Percentiles rank a stretch among this genome's conserved stretches.
Conservation (phyloP, 2,888 invertebrate species). For the Ennomos quercinarius region DNA sequence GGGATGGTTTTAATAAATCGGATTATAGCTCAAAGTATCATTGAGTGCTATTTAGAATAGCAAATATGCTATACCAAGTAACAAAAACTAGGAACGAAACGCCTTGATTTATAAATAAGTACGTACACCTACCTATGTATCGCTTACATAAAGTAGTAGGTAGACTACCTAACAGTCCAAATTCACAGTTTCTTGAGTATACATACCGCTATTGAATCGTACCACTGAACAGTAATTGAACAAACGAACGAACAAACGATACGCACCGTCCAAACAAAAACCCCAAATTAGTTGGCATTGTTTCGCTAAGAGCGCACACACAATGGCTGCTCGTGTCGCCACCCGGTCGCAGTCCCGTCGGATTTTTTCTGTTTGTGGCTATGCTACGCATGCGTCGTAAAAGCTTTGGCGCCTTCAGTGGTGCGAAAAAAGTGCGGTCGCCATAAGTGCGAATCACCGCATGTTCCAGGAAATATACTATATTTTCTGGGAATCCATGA, state of each 20-base stretch:
- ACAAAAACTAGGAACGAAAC: constrained; percentile 2
- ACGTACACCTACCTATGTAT: no score
- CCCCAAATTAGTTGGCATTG: constrained; percentile 71
- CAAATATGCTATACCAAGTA: constrained; percentile 24
- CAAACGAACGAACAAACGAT: constrained; percentile 50
- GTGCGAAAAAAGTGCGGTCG: constrained; percentile 63
- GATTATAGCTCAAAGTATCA: constrained; percentile 46
- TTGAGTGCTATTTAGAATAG: constrained; percentile 10
- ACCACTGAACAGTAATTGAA: constrained; percentile 41
- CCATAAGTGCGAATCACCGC: constrained; percentile 71
- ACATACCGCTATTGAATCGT: constrained; percentile 16
- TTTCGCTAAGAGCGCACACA: constrained; percentile 66
- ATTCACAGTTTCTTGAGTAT: constrained; percentile 35
- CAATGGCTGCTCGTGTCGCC: constrained; percentile 64
- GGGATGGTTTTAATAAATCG: constrained; percentile 50
- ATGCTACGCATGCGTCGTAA: constrained; percentile 60
- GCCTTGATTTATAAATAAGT: constrained; percentile 7
- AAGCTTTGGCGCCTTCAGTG: constrained; percentile 77
- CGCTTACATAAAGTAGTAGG: constrained; percentile 11
- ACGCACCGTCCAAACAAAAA: constrained; percentile 50
- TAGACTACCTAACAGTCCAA: constrained; percentile 34
- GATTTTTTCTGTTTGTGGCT: constrained; percentile 61
- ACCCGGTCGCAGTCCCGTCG: constrained; percentile 48
- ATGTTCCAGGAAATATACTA: constrained; percentile 66
- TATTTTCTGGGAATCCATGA: constrained; percentile 63